phyloP scores from a whole-genome alignment of 2,113 vertebrate species.

The Plecotus auritus region DNA sequence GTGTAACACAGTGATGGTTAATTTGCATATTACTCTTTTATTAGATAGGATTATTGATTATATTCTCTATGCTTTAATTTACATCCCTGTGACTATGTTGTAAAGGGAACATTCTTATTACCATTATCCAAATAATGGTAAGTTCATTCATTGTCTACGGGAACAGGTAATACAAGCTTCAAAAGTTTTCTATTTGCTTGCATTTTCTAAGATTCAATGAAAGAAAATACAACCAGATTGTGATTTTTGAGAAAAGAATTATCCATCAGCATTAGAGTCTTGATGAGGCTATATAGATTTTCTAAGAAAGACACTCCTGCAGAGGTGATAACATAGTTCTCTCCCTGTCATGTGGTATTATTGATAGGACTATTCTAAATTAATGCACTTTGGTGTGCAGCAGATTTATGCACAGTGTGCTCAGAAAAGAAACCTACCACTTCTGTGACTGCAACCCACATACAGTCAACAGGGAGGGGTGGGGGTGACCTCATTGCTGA shows the following conservation, averaged over 20 bases:
- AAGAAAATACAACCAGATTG: slow-evolving; percentile 22
- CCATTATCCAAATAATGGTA: neutral
- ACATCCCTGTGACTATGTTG: neutral
- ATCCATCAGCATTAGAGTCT: neutral
- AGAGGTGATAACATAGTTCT: slow-evolving; percentile 65
- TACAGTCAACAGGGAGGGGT: slow-evolving; percentile 7
- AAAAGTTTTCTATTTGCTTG: neutral
- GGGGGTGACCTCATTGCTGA: neutral
- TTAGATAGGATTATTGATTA: neutral
- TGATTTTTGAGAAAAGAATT: neutral
- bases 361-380: slow-evolving; percentile 74
- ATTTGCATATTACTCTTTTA: no score
- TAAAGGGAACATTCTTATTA: neutral
- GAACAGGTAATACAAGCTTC: neutral
- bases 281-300: neutral
- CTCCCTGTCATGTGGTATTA: slow-evolving; percentile 37
- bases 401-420: slow-evolving; percentile 65
- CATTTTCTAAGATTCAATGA: slow-evolving; percentile 58
- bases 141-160: neutral
- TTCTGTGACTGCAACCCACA: slow-evolving; percentile 54
- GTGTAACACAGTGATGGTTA: no score
- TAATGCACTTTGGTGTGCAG: slow-evolving; percentile 68
- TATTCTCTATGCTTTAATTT: neutral
- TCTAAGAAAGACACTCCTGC: slow-evolving; percentile 51
- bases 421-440: slow-evolving; percentile 56